Evolutionary conservation across 2,797 vertebrate species (phyloP), one percentile per base, ranked within the genome.

Genomic region (Dallia pectoralis): DNA sequence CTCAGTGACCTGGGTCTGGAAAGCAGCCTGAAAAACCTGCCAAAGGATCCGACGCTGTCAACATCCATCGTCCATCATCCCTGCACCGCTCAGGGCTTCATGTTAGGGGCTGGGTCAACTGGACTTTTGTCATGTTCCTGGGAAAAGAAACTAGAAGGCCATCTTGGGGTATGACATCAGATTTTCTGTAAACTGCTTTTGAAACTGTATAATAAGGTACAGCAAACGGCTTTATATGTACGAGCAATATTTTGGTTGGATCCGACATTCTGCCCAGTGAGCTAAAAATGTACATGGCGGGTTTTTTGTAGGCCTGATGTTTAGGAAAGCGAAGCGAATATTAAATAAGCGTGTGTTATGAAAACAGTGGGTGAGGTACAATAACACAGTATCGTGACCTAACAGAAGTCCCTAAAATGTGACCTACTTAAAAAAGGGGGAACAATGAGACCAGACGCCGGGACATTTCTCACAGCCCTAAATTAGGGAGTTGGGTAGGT

Each of bases 21-120:
- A 77, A 71, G 77, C 56, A 64, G 71, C 75, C 62, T 51, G 74
- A 72, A 77, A 66, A 75, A 81, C 80, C 48, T 30, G 62, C 74
- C 51, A 73, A 77, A 79, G 70, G 77, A 82, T 84, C 78, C 76
- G 78, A 59, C 59, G 36, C 77, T 77, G 84, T 81, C 82, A 85
- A 82, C 81, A 77, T 86, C 74, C 65, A 83, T 86, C 80, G 86
- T 77, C 69, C 74, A 83, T 86, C 80, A 87, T 77, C 69, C 74
- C 68, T 79, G 74, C 73, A 67, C 76, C 73, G 69, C 29, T 53
- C 72, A 77, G 40, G 68, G 56, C 79, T 75, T 53, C 82, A 77
- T 75, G 72, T 75, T 73, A 75, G 53, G 62, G 63, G 65, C 67
- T 40, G 63, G 51, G 78, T 79, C 78, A 59, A 65, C 56, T 75